Percentiles rank a stretch among this genome's conserved stretches.
These are phyloP conservation scores for Pelvicachromis taeniatus DNA, from an alignment of 2,113 vertebrate genomes.

Conservation along the genomic window DNA sequence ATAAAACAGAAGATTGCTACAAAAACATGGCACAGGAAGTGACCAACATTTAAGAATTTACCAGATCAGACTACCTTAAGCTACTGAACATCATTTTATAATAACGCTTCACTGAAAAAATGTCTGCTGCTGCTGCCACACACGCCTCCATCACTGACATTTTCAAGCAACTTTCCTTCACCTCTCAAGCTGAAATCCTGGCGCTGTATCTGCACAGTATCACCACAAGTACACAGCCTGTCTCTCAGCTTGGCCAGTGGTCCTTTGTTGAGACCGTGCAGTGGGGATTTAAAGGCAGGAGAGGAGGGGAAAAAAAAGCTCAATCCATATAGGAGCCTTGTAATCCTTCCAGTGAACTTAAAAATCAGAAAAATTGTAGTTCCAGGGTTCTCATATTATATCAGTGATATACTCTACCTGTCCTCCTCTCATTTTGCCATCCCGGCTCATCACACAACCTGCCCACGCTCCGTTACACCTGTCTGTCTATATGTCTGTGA, in stretches of 20 bases:
- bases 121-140: not conserved
- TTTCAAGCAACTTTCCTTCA: not conserved
- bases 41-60: not conserved
- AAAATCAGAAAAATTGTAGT: slow-evolving; percentile 1
- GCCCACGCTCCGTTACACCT: slow-evolving; percentile 45
- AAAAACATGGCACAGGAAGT: not conserved
- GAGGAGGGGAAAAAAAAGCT: not conserved
- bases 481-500: slow-evolving; percentile 16
- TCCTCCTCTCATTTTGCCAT: slow-evolving; percentile 9
- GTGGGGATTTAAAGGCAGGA: not conserved
- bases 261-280: not conserved
- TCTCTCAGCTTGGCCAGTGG: not conserved
- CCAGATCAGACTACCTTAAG: not conserved
- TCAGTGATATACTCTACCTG: slow-evolving; percentile 2
- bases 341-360: slow-evolving; percentile 21
- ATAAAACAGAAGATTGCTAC: not conserved
- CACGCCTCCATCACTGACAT: not conserved
- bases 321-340: not conserved
- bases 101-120: not conserved
- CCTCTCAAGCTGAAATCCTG: not conserved
- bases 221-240: not conserved
- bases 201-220: not conserved
- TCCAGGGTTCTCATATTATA: not conserved
- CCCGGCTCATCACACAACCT: slow-evolving; percentile 26
- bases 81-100: not conserved